A percentile compares a stretch with the other conserved stretches of the same genome.
phyloP scores from a whole-genome alignment of 2,113 vertebrate species.

The Eolophus roseicapilla region DNA sequence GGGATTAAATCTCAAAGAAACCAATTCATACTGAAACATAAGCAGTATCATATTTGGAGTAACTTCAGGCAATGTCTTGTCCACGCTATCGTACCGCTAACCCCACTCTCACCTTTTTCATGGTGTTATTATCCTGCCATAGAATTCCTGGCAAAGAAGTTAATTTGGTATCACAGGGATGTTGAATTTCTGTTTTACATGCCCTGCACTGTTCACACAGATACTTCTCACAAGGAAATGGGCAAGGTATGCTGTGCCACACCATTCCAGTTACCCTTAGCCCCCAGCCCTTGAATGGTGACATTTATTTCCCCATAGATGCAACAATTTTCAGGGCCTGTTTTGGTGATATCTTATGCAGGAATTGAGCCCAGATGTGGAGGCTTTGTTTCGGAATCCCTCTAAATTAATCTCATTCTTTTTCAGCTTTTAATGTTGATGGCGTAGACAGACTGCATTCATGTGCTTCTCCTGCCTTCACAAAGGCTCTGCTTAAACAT shows the following conservation, averaged over 20 bases:
- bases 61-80: background rate
- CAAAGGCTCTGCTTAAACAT: background rate
- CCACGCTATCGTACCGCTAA: fast-evolving
- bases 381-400: background rate
- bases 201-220: background rate
- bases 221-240: background rate
- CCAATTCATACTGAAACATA: background rate
- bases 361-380: background rate
- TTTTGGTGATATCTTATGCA: background rate
- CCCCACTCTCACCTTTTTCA: background rate
- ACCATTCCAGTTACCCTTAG: background rate
- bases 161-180: background rate
- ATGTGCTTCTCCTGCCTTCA: background rate
- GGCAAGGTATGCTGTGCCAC: background rate
- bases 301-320: background rate
- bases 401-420: background rate
- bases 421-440: background rate
- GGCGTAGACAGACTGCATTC: background rate
- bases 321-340: background rate
- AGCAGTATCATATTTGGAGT: background rate
- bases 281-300: background rate
- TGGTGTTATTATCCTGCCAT: background rate
- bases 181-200: background rate
- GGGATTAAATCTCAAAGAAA: background rate
- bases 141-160: background rate